A percentile compares a stretch with the other conserved stretches of the same genome.
Conservation (phyloP, 37 sponge, comb jelly and placozoan genomes). For the Amphimedon queenslandica region DNA sequence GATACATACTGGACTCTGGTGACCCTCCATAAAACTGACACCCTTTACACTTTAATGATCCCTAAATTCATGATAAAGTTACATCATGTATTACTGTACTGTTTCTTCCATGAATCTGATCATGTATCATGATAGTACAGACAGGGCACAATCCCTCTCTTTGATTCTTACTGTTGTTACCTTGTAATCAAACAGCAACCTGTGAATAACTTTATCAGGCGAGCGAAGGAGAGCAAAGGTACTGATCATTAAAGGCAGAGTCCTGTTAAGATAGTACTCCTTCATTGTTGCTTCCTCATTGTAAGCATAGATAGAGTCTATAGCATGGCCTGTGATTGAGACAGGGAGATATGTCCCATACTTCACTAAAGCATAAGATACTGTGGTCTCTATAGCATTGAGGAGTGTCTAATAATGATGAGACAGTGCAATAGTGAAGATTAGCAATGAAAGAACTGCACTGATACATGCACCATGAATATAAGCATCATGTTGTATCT, state of each 20-base stretch:
- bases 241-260: slow-evolving; percentile 10
- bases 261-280: slow-evolving; percentile 3
- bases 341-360: background rate
- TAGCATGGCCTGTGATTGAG: slow-evolving; percentile 10
- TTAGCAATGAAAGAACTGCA: background rate
- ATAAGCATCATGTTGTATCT: background rate
- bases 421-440: background rate
- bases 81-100: background rate
- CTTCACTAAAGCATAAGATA: background rate
- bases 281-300: background rate
- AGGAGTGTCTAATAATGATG: background rate
- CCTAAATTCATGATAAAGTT: background rate
- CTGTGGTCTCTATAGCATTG: slow-evolving; percentile 8
- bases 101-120: background rate
- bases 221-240: slow-evolving; percentile 24
- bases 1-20: slow-evolving; percentile 15
- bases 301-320: background rate
- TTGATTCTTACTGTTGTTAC: background rate
- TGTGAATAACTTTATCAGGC: slow-evolving; percentile 21
- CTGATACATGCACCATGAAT: background rate
- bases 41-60: background rate
- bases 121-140: background rate
- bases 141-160: background rate
- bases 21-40: background rate
- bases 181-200: slow-evolving; percentile 24